Evolutionary conservation across 2,797 vertebrate genomes (phyloP).

Genomic region (Ptychobarbus kaznakovi): DNA sequence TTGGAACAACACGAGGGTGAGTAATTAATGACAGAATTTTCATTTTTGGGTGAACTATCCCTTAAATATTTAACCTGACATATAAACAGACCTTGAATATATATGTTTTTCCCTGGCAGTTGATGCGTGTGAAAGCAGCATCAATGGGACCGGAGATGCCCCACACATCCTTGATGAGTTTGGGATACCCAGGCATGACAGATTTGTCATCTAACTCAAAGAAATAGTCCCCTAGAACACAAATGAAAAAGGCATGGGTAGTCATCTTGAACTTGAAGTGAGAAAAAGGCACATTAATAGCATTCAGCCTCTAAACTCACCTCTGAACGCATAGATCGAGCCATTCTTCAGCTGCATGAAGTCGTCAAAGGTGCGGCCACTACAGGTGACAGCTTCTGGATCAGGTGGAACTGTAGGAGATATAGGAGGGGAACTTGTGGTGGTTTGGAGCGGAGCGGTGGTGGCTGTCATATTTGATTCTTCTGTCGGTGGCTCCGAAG

Average conservation of each 20-base stretch:
- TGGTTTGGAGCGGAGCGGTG: not conserved
- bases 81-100: slow-evolving; percentile 88
- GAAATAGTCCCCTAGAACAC: slow-evolving; percentile 84
- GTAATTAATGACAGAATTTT: not conserved
- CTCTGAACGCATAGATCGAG: slow-evolving; percentile 92
- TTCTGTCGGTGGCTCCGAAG: not conserved
- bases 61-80: not conserved
- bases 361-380: slow-evolving; percentile 85
- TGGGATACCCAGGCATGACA: slow-evolving; percentile 88
- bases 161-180: slow-evolving; percentile 91
- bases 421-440: not conserved
- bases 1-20: not conserved
- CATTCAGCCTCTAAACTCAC: slow-evolving; percentile 67
- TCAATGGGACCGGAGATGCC: slow-evolving; percentile 91
- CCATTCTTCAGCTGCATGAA: slow-evolving; percentile 95
- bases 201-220: slow-evolving; percentile 89
- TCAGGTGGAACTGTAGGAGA: slow-evolving; percentile 11
- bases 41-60: not conserved
- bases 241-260: not conserved
- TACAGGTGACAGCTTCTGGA: slow-evolving; percentile 80
- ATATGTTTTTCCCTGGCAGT: slow-evolving; percentile 96
- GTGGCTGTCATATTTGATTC: not conserved
- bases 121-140: slow-evolving; percentile 94
- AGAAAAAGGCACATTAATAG: not conserved
- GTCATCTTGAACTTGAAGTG: not conserved